Evolutionary conservation across 2,797 vertebrate genomes (phyloP), one percentile per base, ranked within the genome.

Genomic region (Moxostoma hubbsi): DNA sequence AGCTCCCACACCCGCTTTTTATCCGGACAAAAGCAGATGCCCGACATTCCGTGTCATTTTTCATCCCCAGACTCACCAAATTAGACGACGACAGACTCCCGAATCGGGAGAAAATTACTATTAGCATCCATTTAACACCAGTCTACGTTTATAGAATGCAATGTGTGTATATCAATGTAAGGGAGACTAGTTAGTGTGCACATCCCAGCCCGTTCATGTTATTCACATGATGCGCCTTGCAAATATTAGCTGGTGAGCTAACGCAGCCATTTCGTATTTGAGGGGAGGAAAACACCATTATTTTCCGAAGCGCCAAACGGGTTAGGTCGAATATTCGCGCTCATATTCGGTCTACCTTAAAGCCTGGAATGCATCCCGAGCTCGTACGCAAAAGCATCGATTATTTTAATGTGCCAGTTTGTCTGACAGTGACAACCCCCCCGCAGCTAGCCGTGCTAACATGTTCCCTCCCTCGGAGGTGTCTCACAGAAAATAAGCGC

Each of bases 11-110:
- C 77, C 68, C 82, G 62, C 73, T 78, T 74, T 83, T 18, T 53
- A n/a, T 72, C 82, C 45, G 88, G 90, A 92, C 89, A 62, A 92
- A 84, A 91, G 89, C 88, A 80, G 83, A 66, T 50, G 69, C 83
- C 81, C 77, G 84, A 90, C 89, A 90, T 90, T 88, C 86, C 66
- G 61, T 58, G 71, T 73, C 71, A 66, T 81, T 75, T 83, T 78
- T 73, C 81, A 71, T 47, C 76, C 16, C 57, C 63, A 24, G 79
- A 76, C 77, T 84, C 80, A 84, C 82, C 81, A 18, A 46, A 79
- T 75, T 64, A 55, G 54, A 13, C 55, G 75, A 76, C 55, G 57
- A 78, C 53, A 77, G 47, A 50, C 74, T 77, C 65, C 71, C 1
- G 65, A 43, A 43, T 24, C 15, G n/a, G 43, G 24, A 10, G 12